Evolutionary conservation across 1,140 invertebrate genomes (phyloP), one percentile per base, ranked within the genome.

Genomic region (Drosophila lacteicornis): DNA sequence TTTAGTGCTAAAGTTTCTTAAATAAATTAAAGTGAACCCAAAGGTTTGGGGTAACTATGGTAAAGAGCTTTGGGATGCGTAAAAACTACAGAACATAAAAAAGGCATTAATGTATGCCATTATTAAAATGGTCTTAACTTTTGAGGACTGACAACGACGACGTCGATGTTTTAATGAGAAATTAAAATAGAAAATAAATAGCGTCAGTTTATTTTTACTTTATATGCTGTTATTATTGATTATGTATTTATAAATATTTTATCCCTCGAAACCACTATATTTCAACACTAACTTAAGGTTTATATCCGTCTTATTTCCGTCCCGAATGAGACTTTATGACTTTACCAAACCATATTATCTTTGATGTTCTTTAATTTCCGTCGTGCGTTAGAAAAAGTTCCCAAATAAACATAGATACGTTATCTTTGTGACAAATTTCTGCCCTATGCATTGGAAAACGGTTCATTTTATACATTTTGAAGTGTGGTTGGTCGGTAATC

Each of bases 1-100:
- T 74, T 57, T 30, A 62, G 22, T 58, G 33, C 53, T 11, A 17
- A 55, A 55, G 61, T 59, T 63, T 63, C 13, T 33, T 36, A 49
- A 13, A 57, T 42, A 40, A 58, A 25, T 27, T 49, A 47, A 49
- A 68, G 33, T 8, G 9, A 43, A 43, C 27, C 11, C 22, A 27
- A 7, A 27, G 36, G 53, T 42, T 22, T 59, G 9, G 9, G 4
- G n/a, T 38, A 13, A 36, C 50, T 36, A 53, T 27, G 8, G 15
- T 2, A 2, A 13, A 1, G 2, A 38, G 4, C 9, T 33, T 12
- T 30, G 25, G 5, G 4, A 19, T n/a, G 19, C 11, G 2, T 8
- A 42, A 11, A 13, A 30, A 19, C 19, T 13, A 53, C 27, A 5
- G 3, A 5, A 30, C 30, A 25, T 19, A 11, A 15, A 33, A 47